Conservation (phyloP, 2,888 invertebrate genomes). For the Timandra comae region DNA sequence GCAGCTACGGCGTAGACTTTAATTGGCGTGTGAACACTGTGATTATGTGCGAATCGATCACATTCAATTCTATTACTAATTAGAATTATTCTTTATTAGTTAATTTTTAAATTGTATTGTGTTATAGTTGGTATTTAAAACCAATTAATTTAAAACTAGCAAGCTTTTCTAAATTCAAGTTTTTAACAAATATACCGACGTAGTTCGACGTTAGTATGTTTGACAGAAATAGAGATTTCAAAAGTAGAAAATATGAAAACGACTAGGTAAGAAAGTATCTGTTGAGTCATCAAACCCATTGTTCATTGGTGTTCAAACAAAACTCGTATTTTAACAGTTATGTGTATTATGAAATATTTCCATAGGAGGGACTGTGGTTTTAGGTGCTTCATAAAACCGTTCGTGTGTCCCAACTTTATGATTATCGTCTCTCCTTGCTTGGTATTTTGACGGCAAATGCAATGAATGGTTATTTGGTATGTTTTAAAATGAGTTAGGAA, state of each 20-base stretch:
- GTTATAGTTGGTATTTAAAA: too few relatives aligned
- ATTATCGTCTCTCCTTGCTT: conserved; percentile 32
- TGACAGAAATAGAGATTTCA: too few relatives aligned
- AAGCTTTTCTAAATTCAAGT: too few relatives aligned
- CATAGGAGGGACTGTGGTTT: conserved; percentile 28
- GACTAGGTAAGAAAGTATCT: background rate
- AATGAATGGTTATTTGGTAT: conserved; percentile 18
- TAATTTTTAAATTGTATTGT: too few relatives aligned
- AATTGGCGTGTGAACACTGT: conserved; percentile 12
- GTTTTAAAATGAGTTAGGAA: conserved; percentile 21
- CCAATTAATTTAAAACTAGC: too few relatives aligned
- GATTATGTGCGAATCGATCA: too few relatives aligned
- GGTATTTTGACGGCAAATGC: conserved; percentile 34
- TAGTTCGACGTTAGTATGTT: too few relatives aligned
- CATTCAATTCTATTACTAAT: too few relatives aligned
- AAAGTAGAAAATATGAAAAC: too few relatives aligned
- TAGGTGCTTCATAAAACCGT: conserved; percentile 41
- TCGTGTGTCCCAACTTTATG: conserved; percentile 45
- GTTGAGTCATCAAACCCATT: conserved; percentile 7
- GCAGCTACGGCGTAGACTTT: conserved; percentile 66
- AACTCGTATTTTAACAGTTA: conserved; percentile 25
- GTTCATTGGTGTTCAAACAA: conserved; percentile 10
- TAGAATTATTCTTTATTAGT: too few relatives aligned
- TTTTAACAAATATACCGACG: too few relatives aligned
- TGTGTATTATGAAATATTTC: conserved; percentile 31